phyloP scores from a whole-genome alignment of 2,797 vertebrate species.

The Lagorchestes hirsutus region DNA sequence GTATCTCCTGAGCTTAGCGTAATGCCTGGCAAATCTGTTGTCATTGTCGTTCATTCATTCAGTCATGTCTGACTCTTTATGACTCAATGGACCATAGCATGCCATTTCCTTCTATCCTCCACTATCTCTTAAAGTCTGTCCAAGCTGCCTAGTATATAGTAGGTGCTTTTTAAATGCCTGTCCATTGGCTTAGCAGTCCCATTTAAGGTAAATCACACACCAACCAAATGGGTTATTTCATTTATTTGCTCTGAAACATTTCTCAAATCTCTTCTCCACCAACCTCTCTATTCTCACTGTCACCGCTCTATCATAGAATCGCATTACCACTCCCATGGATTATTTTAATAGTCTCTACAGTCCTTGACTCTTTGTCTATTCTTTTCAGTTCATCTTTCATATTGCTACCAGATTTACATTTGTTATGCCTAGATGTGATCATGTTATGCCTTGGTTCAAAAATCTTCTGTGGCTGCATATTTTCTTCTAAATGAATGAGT shows the following conservation, averaged over 20 bases:
- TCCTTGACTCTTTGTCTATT: not conserved
- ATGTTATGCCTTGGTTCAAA: not conserved
- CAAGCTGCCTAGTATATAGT: not conserved
- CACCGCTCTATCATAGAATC: not conserved
- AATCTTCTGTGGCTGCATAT: not conserved
- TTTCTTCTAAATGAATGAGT: not conserved
- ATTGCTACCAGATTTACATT: not conserved
- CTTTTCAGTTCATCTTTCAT: not conserved
- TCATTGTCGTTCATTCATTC: not conserved
- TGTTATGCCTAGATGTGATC: not conserved
- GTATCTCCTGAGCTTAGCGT: not conserved
- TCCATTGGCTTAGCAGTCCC: not conserved
- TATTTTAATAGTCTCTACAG: not conserved
- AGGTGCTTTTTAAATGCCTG: not conserved
- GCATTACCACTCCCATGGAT: not conserved
- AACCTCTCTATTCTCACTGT: not conserved
- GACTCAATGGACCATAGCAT: not conserved
- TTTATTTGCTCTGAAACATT: not conserved
- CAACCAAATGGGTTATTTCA: constrained; percentile 13
- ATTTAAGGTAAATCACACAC: not conserved
- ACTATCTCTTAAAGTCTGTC: not conserved
- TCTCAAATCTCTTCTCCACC: not conserved
- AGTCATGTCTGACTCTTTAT: not conserved
- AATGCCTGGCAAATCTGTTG: not conserved
- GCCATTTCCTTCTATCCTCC: not conserved